Evolutionary conservation across 2,113 vertebrate genomes (phyloP).

Genomic region (Emydura subglobosa): DNA sequence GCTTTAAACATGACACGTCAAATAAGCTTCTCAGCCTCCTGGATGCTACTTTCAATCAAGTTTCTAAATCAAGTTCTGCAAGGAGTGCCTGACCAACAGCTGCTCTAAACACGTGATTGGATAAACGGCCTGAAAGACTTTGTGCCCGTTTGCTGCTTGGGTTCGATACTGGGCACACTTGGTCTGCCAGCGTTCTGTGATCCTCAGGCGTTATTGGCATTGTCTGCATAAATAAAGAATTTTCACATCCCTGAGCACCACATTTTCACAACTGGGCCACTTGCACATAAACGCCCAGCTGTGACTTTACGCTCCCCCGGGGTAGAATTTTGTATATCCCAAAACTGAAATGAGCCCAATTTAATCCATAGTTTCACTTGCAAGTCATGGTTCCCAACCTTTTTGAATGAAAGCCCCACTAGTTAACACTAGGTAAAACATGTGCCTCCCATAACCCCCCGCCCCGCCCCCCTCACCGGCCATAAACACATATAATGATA

Average conservation of each 20-base stretch:
- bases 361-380: neutral
- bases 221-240: neutral
- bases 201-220: rapidly evolving
- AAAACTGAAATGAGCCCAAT: neutral
- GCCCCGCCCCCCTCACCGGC: no score
- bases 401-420: no score
- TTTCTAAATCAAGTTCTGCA: neutral
- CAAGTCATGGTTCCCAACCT: neutral
- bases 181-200: neutral
- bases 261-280: neutral
- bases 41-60: no score
- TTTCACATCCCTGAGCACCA: neutral
- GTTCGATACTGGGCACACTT: no score
- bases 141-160: neutral
- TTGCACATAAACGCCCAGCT: rapidly evolving
- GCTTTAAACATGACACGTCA: neutral
- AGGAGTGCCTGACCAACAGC: neutral
- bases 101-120: neutral
- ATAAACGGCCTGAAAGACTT: neutral
- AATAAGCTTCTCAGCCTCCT: neutral
- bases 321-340: rapidly evolving
- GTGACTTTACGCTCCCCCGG: rapidly evolving
- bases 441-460: no score
- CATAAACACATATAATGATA: no score
- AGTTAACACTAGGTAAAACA: no score